Percentiles rank a stretch among this genome's conserved stretches.
phyloP scores from a whole-genome alignment of 2,113 vertebrate genomes.

The Leptosomus discolor region DNA sequence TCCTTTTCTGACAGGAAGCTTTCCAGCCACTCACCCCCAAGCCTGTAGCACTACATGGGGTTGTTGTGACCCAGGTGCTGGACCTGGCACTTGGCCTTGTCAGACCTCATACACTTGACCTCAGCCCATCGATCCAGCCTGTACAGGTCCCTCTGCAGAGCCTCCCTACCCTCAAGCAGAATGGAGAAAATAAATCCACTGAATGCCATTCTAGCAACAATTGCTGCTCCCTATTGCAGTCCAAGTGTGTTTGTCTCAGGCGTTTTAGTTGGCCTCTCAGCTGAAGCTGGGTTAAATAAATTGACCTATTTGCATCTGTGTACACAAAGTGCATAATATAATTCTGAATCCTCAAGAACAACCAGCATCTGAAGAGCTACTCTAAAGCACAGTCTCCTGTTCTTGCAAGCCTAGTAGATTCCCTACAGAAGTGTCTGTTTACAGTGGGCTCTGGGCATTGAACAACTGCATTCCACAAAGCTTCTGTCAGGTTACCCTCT shows the following conservation, averaged over 20 bases:
- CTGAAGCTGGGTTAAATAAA: fast-evolving
- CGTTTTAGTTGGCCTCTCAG: background rate
- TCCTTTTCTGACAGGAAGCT: background rate
- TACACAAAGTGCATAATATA: fast-evolving
- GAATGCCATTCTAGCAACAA: too few species aligned
- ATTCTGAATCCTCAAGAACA: fast-evolving
- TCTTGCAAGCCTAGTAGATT: fast-evolving
- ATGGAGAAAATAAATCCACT: fast-evolving
- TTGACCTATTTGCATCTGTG: fast-evolving
- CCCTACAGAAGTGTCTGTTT: fast-evolving
- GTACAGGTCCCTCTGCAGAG: background rate
- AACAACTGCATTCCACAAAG: fast-evolving
- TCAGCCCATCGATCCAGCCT: fast-evolving
- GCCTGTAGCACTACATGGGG: too few species aligned
- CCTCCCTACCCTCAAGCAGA: background rate
- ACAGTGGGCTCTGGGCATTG: fast-evolving
- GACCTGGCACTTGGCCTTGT: background rate
- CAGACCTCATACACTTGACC: background rate
- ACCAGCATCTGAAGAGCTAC: fast-evolving
- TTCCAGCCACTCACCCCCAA: fast-evolving
- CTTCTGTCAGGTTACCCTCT: fast-evolving
- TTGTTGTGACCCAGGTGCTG: background rate
- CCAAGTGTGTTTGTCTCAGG: background rate
- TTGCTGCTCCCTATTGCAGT: background rate
- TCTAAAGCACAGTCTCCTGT: fast-evolving